Evolutionary conservation across 2,113 vertebrate species (phyloP).

Genomic region (Columba janthina): DNA sequence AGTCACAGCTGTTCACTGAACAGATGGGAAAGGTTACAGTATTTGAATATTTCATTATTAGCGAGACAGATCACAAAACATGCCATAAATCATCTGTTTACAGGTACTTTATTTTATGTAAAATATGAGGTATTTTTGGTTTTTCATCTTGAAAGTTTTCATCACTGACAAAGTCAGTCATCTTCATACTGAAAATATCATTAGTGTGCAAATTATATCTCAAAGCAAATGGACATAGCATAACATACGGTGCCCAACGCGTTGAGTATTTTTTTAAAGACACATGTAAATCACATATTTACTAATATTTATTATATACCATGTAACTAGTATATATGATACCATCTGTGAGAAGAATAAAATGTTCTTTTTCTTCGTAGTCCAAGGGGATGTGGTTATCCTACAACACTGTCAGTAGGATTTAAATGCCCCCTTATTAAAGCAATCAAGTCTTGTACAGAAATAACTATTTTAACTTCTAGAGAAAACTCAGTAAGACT

Average conservation of each 20-base stretch:
- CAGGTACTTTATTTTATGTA: not conserved
- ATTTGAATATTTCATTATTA: conserved; percentile 51
- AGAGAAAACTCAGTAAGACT: not conserved
- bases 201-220: conserved; percentile 35
- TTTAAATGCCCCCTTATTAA: not conserved
- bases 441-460: not conserved
- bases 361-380: rapidly evolving
- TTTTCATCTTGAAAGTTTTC: conserved; percentile 26
- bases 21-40: conserved; percentile 54
- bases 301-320: not conserved
- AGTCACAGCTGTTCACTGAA: conserved; percentile 34
- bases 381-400: not conserved
- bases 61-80: conserved; percentile 17
- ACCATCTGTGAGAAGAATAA: not conserved
- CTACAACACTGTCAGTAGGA: not conserved
- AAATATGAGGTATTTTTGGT: not conserved
- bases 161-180: not conserved
- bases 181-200: not conserved
- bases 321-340: not conserved
- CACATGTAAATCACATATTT: not conserved
- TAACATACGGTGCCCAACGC: not conserved
- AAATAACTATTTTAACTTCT: not conserved
- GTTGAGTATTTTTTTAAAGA: not conserved
- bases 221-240: not conserved
- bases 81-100: conserved; percentile 57